Conservation (phyloP, 2,113 vertebrate genomes). For the Xiphorhynchus elegans region DNA sequence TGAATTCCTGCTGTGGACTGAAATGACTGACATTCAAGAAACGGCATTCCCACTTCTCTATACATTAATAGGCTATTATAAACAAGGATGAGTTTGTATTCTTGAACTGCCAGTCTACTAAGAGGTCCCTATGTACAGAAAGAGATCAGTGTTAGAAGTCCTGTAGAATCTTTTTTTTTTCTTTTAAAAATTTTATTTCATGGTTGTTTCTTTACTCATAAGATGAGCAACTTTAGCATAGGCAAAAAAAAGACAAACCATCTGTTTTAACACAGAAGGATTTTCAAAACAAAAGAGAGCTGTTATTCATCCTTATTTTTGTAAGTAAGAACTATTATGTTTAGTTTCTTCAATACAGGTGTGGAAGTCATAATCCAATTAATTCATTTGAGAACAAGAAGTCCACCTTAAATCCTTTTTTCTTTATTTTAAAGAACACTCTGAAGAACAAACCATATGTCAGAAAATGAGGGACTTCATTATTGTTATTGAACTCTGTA, state of each 20-base stretch:
- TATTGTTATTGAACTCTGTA: background rate
- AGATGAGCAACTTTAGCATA: background rate
- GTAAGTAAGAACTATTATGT: background rate
- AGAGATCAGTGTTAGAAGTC: background rate
- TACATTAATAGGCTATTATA: background rate
- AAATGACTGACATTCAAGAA: background rate
- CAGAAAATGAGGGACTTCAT: background rate
- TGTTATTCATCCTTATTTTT: background rate
- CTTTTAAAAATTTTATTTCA: background rate
- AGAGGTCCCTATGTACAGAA: background rate
- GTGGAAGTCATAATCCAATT: background rate
- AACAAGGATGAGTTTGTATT: background rate
- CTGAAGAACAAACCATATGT: background rate
- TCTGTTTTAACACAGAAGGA: background rate
- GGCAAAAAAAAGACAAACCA: background rate
- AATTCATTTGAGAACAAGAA: background rate
- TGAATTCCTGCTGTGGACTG: background rate
- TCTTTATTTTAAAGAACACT: background rate
- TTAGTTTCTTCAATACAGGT: background rate
- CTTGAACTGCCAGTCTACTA: background rate
- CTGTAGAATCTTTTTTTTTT: background rate
- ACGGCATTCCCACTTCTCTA: background rate
- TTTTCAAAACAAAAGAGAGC: background rate
- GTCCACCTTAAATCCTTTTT: background rate
- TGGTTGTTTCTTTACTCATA: background rate